Conservation (phyloP, 2,113 vertebrate species). For the Boleophthalmus pectinirostris region DNA sequence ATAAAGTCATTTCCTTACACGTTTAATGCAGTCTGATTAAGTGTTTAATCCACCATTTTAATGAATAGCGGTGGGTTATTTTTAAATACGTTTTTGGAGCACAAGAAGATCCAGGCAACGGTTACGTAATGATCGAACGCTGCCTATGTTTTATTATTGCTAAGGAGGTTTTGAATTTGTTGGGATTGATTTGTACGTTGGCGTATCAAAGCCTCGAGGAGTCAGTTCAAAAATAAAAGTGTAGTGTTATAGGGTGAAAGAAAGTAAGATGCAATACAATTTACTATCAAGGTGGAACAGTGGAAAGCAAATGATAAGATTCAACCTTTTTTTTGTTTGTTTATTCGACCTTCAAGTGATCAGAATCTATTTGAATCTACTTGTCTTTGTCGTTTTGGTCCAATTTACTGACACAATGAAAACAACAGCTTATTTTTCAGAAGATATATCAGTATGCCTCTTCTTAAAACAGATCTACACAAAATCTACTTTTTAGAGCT, state of each 20-base stretch:
- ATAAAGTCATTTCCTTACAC: background rate
- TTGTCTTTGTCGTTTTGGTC: no score
- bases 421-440: no score
- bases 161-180: background rate
- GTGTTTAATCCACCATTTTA: background rate
- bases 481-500: no score
- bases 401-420: no score
- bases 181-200: background rate
- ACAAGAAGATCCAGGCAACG: background rate
- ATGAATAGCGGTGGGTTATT: background rate
- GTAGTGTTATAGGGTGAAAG: background rate
- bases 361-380: no score
- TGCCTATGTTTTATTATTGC: background rate
- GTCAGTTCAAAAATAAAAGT: background rate
- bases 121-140: background rate
- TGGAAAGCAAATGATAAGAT: no score
- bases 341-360: no score
- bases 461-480: no score
- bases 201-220: background rate
- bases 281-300: no score
- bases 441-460: no score
- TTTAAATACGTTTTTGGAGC: background rate
- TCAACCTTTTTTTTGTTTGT: no score
- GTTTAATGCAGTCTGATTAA: background rate
- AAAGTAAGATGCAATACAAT: background rate